Percentiles rank a stretch among this genome's conserved stretches.
phyloP scores from a whole-genome alignment of 2,888 invertebrate species.

The Amiota communis region DNA sequence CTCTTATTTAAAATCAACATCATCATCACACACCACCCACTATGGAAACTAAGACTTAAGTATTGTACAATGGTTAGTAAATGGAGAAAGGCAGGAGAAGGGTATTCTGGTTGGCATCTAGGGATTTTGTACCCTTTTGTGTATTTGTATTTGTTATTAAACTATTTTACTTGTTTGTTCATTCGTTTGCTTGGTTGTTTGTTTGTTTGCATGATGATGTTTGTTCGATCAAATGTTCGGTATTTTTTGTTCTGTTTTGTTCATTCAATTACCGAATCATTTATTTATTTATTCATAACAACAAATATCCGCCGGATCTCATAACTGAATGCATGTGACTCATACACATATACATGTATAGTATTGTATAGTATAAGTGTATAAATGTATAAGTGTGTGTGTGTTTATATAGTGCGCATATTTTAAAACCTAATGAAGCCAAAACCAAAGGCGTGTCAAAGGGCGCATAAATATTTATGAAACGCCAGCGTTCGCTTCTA shows the following conservation, averaged over 20 bases:
- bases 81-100: background rate
- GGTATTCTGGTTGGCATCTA: too few species aligned
- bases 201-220: background rate
- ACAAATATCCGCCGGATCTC: slow-evolving; percentile 1
- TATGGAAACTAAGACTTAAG: too few species aligned
- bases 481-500: background rate
- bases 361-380: background rate
- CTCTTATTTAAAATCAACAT: too few species aligned
- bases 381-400: background rate
- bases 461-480: slow-evolving; percentile 26
- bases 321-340: too few species aligned
- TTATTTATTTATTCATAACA: slow-evolving; percentile 20
- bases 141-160: slow-evolving; percentile 1
- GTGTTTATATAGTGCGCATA: background rate
- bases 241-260: background rate
- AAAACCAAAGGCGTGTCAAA: slow-evolving; percentile 4
- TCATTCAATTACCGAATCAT: slow-evolving; percentile 22
- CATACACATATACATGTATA: background rate
- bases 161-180: slow-evolving; percentile 3
- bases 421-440: slow-evolving; percentile 15
- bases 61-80: background rate
- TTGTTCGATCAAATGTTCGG: background rate
- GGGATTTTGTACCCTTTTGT: background rate
- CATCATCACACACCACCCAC: too few species aligned
- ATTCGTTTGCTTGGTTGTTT: background rate